Evolutionary conservation across 1,140 invertebrate species (phyloP).

Genomic region (Ceratina calcarata): DNA sequence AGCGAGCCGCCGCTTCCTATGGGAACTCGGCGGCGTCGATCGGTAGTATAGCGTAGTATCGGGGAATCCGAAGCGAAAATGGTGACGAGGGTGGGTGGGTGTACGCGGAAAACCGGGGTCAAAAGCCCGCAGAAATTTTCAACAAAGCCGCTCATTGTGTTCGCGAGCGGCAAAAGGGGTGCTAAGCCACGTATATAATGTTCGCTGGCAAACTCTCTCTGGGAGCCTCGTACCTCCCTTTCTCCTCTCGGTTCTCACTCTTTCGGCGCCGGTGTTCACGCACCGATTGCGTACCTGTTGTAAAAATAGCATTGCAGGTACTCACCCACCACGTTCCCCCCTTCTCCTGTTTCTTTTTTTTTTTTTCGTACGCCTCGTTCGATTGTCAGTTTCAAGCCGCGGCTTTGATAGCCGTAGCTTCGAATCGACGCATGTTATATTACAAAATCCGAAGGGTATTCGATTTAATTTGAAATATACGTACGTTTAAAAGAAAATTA

Average conservation of each 20-base stretch:
- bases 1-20: constrained; percentile 32
- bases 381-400: constrained; percentile 17
- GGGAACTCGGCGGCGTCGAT: constrained; percentile 45
- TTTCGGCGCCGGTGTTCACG: constrained; percentile 16
- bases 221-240: not conserved
- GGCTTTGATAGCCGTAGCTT: constrained; percentile 3
- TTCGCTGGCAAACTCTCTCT: constrained; percentile 9
- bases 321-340: not conserved
- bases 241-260: not conserved
- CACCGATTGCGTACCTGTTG: constrained; percentile 40
- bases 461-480: not conserved
- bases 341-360: not conserved
- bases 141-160: constrained; percentile 44
- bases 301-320: constrained; percentile 39
- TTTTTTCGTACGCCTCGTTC: constrained; percentile 14
- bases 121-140: constrained; percentile 62
- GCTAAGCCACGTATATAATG: constrained; percentile 34
- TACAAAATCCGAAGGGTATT: not conserved
- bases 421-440: not conserved
- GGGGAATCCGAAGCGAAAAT: constrained; percentile 40
- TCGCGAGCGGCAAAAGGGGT: constrained; percentile 38
- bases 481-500: not conserved
- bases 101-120: constrained; percentile 47
- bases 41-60: constrained; percentile 18
- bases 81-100: not conserved